Evolutionary conservation across 2,797 vertebrate genomes (phyloP).

Genomic region (Phrynocephalus vlangalii): DNA sequence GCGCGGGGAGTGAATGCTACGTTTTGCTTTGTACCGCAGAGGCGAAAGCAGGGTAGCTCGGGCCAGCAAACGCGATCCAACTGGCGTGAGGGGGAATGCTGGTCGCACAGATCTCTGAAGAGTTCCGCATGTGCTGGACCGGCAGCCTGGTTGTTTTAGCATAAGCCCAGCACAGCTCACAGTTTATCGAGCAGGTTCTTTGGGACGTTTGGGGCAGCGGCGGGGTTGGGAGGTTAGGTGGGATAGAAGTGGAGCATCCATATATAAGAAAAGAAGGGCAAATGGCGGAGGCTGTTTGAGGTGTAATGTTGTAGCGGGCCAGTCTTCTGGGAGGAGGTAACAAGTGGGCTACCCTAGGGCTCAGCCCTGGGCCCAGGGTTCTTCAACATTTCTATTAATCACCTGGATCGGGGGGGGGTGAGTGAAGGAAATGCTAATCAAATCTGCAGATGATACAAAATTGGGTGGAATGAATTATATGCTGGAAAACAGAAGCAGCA

Average conservation of each 20-base stretch:
- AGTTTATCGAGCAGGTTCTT: background rate
- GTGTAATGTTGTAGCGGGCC: background rate
- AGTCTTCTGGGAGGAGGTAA: background rate
- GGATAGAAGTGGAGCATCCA: too few relatives aligned
- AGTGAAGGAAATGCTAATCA: too few relatives aligned
- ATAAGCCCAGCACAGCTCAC: background rate
- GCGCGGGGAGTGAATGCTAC: conserved; percentile 7
- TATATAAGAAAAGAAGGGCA: background rate
- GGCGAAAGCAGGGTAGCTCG: background rate
- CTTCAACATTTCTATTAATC: too few relatives aligned
- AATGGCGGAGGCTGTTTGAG: background rate
- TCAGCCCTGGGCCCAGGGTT: background rate
- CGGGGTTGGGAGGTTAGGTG: too few relatives aligned
- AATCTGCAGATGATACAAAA: too few relatives aligned
- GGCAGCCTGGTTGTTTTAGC: background rate
- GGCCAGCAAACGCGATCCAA: conserved; percentile 25
- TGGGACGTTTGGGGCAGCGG: too few relatives aligned
- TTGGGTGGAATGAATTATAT: too few relatives aligned
- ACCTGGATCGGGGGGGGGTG: too few relatives aligned
- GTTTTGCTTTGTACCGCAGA: background rate
- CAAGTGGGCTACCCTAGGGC: too few relatives aligned
- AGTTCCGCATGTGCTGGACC: conserved; percentile 17
- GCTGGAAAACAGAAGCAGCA: too few relatives aligned
- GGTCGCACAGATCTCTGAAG: conserved; percentile 22
- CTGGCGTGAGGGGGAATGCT: conserved; percentile 27